Evolutionary conservation across 2,113 vertebrate genomes (phyloP), one percentile per base, ranked within the genome.

Genomic region (Aptenodytes forsteri): DNA sequence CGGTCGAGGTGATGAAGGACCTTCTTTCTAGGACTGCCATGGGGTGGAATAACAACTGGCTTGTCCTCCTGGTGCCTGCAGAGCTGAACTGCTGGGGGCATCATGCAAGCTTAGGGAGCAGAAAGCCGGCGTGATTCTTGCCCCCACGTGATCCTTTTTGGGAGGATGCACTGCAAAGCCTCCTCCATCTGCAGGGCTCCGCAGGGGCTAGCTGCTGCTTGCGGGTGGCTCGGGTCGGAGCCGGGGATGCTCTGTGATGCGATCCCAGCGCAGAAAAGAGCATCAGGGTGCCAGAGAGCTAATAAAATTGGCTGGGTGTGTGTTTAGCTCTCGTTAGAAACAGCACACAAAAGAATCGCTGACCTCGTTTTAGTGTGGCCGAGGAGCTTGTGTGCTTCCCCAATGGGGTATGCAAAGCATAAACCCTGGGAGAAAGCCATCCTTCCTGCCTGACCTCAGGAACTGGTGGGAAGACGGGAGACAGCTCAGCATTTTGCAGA

Each of bases 281-380:
- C 84, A 36, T n/a, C 59, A 29, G 90, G 73, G 64, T 54, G 69
- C 90, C 71, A 42, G n/a, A 16, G 50, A 82, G 29, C n/a, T 23
- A 5, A 22, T 36, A n/a, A 59, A 92, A 36, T 44, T 19, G 49
- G 21, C 90, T 0, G 5, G 11, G 34, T n/a, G 19, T 0, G 0
- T 59, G 56, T 44, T 88, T 46, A 26, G 25, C 69, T 87, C 36
- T 47, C 1, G 1, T 16, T 93, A 52, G 67, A 78, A 92, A 20
- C 6, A 7, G 3, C 13, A 0, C 77, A 75, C 71, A 76, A 71
- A 97, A 64, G 81, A 84, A 81, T 5, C 9, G 38, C 84, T 91
- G 96, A 89, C 94, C 85, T 82, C 1, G 1, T 92, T 95, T 95
- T 42, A 2, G 2, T 4, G 50, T 22, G 67, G 59, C 83, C 0